Percentiles rank a stretch among this genome's conserved stretches.
Conservation (phyloP, 2,797 vertebrate species). For the Onychomys leucogaster region DNA sequence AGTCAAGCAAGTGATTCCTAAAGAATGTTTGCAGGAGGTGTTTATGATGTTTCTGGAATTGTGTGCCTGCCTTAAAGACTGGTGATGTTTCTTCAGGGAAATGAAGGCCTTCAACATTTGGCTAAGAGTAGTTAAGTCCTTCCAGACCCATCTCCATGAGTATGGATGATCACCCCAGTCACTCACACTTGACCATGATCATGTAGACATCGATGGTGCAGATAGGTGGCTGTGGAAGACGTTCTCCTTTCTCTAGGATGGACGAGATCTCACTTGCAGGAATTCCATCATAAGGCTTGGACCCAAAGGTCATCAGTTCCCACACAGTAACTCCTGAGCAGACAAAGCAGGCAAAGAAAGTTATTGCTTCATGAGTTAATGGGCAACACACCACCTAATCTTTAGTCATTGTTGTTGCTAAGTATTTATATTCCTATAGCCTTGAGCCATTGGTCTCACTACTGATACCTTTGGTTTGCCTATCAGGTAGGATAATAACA, state of each 20-base stretch:
- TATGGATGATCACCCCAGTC: neutral
- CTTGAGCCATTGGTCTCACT: neutral
- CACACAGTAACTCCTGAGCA: slow-evolving; percentile 95
- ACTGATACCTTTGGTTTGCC: neutral
- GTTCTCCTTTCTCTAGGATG: slow-evolving; percentile 95
- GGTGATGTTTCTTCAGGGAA: neutral
- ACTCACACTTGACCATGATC: slow-evolving; percentile 99
- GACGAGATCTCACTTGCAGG: slow-evolving; percentile 93
- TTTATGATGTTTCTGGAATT: neutral
- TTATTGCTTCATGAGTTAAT: neutral
- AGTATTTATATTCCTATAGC: neutral
- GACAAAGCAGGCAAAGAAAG: slow-evolving; percentile 10
- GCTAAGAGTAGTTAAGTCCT: neutral
- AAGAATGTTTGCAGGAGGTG: neutral
- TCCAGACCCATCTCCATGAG: accelerated
- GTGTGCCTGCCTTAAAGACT: neutral
- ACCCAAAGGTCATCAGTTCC: slow-evolving; percentile 98
- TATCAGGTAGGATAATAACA: neutral
- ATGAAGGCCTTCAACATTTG: neutral
- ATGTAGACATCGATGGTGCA: slow-evolving; percentile 98
- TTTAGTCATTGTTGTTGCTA: neutral
- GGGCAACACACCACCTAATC: neutral
- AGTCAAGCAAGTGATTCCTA: neutral
- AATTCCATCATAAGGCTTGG: slow-evolving; percentile 95
- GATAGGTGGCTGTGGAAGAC: slow-evolving; percentile 95